Evolutionary conservation across 2,888 invertebrate genomes (phyloP).

Genomic region (Lysandra bellargus): DNA sequence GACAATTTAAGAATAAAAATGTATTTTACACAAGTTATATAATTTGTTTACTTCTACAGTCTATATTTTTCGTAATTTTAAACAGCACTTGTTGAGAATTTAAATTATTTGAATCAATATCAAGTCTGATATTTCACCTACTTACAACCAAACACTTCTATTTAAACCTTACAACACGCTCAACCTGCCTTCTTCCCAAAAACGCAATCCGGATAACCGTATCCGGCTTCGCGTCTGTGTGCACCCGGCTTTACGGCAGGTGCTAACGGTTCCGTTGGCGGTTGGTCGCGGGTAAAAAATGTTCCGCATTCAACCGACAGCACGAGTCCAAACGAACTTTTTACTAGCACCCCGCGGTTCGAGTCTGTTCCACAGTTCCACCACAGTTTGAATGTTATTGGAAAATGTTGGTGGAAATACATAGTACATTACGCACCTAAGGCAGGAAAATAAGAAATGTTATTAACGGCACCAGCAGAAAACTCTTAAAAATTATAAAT

Average conservation of each 20-base stretch:
- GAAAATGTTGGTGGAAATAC: too few relatives aligned
- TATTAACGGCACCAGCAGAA: too few relatives aligned
- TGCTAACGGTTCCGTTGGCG: conserved; percentile 72
- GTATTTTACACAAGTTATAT: too few relatives aligned
- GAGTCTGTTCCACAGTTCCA: not conserved
- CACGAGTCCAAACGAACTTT: conserved; percentile 44
- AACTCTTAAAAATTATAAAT: too few relatives aligned
- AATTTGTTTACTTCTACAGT: too few relatives aligned
- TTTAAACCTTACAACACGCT: not conserved
- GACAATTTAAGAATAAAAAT: not conserved
- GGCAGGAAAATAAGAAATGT: too few relatives aligned
- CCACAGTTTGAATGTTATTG: not conserved
- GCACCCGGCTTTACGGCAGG: conserved; percentile 52
- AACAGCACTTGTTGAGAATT: too few relatives aligned
- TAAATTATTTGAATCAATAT: too few relatives aligned
- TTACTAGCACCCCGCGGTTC: conserved; percentile 42
- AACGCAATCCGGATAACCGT: not conserved
- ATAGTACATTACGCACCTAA: too few relatives aligned
- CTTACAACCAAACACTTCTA: too few relatives aligned
- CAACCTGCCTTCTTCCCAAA: not conserved
- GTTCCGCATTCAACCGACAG: conserved; percentile 53
- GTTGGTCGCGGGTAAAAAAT: conserved; percentile 71
- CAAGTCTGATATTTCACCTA: not conserved
- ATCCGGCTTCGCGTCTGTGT: not conserved
- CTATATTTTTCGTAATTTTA: too few relatives aligned